Base-by-base conservation (phyloP, 2,797 vertebrate genomes). In the Cyclura pinguis region DNA sequence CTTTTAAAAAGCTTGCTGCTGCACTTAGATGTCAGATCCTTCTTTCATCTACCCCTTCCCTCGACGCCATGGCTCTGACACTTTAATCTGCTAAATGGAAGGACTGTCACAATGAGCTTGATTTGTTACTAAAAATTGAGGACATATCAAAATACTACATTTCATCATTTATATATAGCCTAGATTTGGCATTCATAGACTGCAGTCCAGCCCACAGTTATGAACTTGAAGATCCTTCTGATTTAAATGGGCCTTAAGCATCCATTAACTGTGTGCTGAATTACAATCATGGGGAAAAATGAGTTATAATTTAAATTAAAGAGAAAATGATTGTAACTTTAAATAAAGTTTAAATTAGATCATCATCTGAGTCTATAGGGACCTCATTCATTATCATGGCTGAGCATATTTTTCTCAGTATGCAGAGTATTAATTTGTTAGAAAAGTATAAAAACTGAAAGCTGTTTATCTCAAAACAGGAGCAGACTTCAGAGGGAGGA, bases 171-270 rank as follows among this genome's bases (percentile, higher is more conserved):
- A 77, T 27, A 78, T 78, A 47, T 77, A 12, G 47, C 47, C 76
- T 50, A 78, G 76, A 78, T 50, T 78, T 78, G 42, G 47, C 47
- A 78, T 50, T 50, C 47, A 50, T 50, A 12, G 76, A 29, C 42
- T 78, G 10, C 24, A 50, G 50, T 78, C 42, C 76, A 78, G 76
- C 42, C 10, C 76, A 78, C 76, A 50, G 76, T 78, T 78, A 78
- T 29, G 42, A 13, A 10, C 24, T 78, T 24, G 13, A 27, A 78
- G 42, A 13, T 50, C 47, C 24, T 13, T 7, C 76, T 27, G 76
- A 78, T 78, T 78, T 78, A 50, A 78, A 78, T 78, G 35, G 42
- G 42, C 76, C 29, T 93, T 91, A 86, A 83, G 82, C 22, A 84
- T 67, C 32, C 5, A 78, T 27, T 84, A 14, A 67, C 82, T 84